phyloP scores from a whole-genome alignment of 37 sponge, comb jelly and placozoan genomes.

The Beroe forskalii region DNA sequence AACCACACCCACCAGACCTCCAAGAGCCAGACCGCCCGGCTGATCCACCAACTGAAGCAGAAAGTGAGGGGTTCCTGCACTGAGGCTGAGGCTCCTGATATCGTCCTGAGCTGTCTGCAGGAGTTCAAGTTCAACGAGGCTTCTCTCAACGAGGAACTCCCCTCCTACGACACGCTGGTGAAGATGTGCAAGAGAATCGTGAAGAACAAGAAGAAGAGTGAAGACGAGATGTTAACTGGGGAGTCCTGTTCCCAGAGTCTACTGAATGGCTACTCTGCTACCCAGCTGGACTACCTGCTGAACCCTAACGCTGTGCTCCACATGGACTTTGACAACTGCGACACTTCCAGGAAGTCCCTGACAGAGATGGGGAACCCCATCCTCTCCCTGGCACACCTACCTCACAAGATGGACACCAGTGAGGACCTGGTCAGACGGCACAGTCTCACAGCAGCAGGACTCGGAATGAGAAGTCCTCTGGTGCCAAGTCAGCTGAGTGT shows the following conservation, averaged over 20 bases:
- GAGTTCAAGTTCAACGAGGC: slow-evolving; percentile 63
- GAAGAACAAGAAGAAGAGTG: slow-evolving; percentile 62
- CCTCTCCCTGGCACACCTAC: background rate
- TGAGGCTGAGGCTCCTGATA: slow-evolving; percentile 50
- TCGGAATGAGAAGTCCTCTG: slow-evolving; percentile 36
- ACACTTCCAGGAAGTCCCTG: background rate
- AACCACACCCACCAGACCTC: slow-evolving; percentile 57
- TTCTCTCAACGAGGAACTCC: slow-evolving; percentile 38
- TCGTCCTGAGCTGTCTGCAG: slow-evolving; percentile 58
- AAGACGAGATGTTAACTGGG: background rate
- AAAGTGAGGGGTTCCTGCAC: background rate
- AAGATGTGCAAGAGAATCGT: slow-evolving; percentile 65
- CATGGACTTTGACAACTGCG: slow-evolving; percentile 8
- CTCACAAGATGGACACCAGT: background rate
- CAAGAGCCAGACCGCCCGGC: slow-evolving; percentile 36
- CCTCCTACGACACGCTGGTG: slow-evolving; percentile 44
- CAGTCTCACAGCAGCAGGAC: background rate
- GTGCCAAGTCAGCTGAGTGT: background rate
- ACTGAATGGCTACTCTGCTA: background rate
- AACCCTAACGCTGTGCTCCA: background rate
- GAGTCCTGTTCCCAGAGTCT: background rate
- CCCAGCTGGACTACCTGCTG: background rate
- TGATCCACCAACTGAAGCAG: slow-evolving; percentile 56
- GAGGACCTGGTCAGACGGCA: background rate
- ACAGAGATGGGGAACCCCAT: background rate